Evolutionary conservation across 2,888 invertebrate species (phyloP).

Genomic region (Sphaerophoria taeniata): DNA sequence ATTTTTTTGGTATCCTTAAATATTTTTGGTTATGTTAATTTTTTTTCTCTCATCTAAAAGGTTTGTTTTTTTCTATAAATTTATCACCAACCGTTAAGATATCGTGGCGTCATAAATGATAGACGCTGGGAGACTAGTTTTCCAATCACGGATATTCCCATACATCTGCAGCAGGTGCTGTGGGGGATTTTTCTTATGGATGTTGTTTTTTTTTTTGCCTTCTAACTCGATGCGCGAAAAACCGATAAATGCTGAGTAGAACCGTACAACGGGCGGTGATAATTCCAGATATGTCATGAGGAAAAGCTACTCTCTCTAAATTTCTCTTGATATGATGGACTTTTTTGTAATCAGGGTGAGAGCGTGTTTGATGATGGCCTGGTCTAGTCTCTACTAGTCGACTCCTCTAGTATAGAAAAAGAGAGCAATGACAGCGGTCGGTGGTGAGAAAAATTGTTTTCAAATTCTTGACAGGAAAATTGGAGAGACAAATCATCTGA

Average conservation of each 20-base stretch:
- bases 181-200: conserved; percentile 61
- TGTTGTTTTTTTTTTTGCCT: conserved; percentile 34
- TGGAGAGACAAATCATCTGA: conserved; percentile 24
- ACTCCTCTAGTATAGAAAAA: background rate
- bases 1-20: conserved; percentile 39
- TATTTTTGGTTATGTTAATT: conserved; percentile 2
- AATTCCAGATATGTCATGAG: conserved; percentile 48
- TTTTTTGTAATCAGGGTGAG: conserved; percentile 67
- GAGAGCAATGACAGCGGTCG: background rate
- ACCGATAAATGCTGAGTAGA: too few species aligned
- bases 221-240: conserved; percentile 62
- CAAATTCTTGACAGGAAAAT: conserved; percentile 15
- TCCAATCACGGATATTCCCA: conserved; percentile 77
- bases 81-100: conserved; percentile 74
- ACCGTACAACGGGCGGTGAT: conserved; percentile 52
- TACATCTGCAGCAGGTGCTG: conserved; percentile 67
- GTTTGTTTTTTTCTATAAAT: conserved; percentile 40
- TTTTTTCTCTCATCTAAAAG: conserved; percentile 4
- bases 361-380: conserved; percentile 25
- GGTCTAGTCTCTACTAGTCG: background rate
- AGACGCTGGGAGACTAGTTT: conserved; percentile 77
- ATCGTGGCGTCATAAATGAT: conserved; percentile 77
- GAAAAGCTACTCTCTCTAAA: conserved; percentile 62
- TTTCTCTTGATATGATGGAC: conserved; percentile 27
- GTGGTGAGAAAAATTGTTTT: conserved; percentile 36